Conservation (phyloP, 2,888 invertebrate genomes). For the Eristalinus sepulchralis region DNA sequence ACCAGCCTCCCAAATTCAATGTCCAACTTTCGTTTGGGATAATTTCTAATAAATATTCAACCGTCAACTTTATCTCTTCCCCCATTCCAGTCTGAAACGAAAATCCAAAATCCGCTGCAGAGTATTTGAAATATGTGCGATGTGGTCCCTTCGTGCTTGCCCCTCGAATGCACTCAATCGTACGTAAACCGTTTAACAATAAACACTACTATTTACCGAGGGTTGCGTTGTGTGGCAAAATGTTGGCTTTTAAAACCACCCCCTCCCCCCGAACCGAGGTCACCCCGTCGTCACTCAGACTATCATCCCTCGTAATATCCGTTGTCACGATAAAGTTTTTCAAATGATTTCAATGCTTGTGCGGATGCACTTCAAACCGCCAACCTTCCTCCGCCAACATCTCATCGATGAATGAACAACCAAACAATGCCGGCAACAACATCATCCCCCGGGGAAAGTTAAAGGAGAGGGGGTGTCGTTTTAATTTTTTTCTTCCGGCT, state of each 20-base stretch:
- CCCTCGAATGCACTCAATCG: slow-evolving; percentile 36
- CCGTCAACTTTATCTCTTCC: slow-evolving; percentile 24
- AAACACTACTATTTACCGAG: slow-evolving; percentile 58
- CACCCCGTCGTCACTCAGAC: slow-evolving; percentile 25
- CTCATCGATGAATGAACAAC: slow-evolving; percentile 26
- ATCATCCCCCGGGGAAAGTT: background rate
- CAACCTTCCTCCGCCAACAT: background rate
- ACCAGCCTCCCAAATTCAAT: background rate
- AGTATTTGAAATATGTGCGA: slow-evolving; percentile 28
- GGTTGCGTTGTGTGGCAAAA: slow-evolving; percentile 43
- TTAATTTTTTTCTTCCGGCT: slow-evolving; percentile 6
- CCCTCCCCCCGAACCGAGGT: background rate
- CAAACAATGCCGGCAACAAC: background rate
- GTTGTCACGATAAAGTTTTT: slow-evolving; percentile 53
- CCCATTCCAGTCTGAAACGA: slow-evolving; percentile 19
- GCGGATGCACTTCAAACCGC: slow-evolving; percentile 52
- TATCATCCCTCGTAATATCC: slow-evolving; percentile 42
- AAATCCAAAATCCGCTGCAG: slow-evolving; percentile 37
- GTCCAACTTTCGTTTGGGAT: background rate
- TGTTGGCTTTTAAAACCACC: slow-evolving; percentile 13
- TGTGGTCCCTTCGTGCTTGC: background rate
- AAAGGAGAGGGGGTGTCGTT: slow-evolving; percentile 18
- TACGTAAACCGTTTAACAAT: slow-evolving; percentile 69
- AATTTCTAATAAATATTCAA: slow-evolving; percentile 61
- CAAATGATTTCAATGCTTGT: slow-evolving; percentile 38